These are phyloP conservation scores for Ochropleura leucogaster DNA, from an alignment of 2,888 invertebrate genomes.

Conservation along the genomic window DNA sequence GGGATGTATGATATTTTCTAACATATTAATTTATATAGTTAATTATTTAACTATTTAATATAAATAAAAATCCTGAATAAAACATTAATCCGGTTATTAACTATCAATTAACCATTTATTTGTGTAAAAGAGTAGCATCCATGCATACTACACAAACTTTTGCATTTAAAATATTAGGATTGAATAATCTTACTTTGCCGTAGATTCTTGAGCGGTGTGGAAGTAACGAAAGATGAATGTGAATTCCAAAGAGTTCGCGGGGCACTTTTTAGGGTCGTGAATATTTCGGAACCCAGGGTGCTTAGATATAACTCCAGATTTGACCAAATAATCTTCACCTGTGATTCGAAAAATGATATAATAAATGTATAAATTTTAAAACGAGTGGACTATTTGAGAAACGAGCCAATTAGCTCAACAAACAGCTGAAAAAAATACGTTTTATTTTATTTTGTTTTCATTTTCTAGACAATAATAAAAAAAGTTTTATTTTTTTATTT, in stretches of 20 bases:
- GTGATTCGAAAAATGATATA: neutral
- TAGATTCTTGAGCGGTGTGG: conserved; percentile 27
- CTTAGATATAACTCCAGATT: conserved; percentile 50
- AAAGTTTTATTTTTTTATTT: too few species aligned
- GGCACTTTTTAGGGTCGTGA: conserved; percentile 47
- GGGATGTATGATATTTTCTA: too few species aligned
- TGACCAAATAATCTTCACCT: conserved; percentile 59
- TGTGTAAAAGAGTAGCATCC: too few species aligned
- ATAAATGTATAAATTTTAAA: too few species aligned
- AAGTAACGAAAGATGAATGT: conserved; percentile 33
- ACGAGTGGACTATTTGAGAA: neutral
- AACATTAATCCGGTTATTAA: too few species aligned
- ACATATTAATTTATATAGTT: too few species aligned
- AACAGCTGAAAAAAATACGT: neutral
- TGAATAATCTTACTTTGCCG: conserved; percentile 50
- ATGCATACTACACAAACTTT: too few species aligned
- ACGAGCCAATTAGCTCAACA: neutral
- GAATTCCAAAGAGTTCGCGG: conserved; percentile 56
- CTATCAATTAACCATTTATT: too few species aligned
- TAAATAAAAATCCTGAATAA: too few species aligned
- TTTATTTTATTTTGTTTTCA: neutral
- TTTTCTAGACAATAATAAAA: too few species aligned
- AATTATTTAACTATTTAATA: too few species aligned
- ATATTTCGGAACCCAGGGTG: conserved; percentile 57
- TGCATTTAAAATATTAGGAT: too few species aligned